Evolutionary conservation across 1,140 invertebrate species (phyloP).

Genomic region (Drosophila mauritiana): DNA sequence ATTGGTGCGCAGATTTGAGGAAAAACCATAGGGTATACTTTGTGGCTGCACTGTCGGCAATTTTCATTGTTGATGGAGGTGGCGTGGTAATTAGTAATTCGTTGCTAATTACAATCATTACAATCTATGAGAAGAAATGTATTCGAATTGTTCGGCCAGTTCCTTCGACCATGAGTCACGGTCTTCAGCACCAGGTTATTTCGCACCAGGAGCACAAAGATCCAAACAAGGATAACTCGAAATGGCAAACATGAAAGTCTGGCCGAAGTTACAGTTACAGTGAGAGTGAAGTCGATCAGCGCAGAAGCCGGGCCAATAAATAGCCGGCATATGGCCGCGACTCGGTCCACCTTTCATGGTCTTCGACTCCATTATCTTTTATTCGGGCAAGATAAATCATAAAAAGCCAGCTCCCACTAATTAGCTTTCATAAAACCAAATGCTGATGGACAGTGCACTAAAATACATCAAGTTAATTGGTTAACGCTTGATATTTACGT

Average conservation of each 20-base stretch:
- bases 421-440: slow-evolving; percentile 66
- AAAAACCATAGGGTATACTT: slow-evolving; percentile 32
- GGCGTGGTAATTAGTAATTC: slow-evolving; percentile 55
- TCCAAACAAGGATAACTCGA: slow-evolving; percentile 3
- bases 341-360: slow-evolving; percentile 52
- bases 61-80: slow-evolving; percentile 5
- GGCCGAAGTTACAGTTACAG: slow-evolving; percentile 23
- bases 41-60: slow-evolving; percentile 18
- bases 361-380: slow-evolving; percentile 63
- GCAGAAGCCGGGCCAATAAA: slow-evolving; percentile 36
- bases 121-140: slow-evolving; percentile 42
- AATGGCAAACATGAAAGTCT: not conserved
- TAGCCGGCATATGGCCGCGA: slow-evolving; percentile 45
- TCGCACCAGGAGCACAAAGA: slow-evolving; percentile 7
- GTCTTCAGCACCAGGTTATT: slow-evolving; percentile 20
- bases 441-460: slow-evolving; percentile 16
- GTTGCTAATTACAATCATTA: slow-evolving; percentile 60
- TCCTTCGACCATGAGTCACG: not conserved
- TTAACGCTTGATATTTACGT: slow-evolving; percentile 75
- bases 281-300: slow-evolving; percentile 49
- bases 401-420: slow-evolving; percentile 54
- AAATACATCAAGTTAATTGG: slow-evolving; percentile 61
- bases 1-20: slow-evolving; percentile 6
- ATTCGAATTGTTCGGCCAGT: not conserved
- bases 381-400: slow-evolving; percentile 73